A percentile compares a stretch with the other conserved stretches of the same genome.
These are phyloP conservation scores for Camptogramma bilineatum DNA, from an alignment of 2,888 invertebrate genomes.

Conservation along the genomic window DNA sequence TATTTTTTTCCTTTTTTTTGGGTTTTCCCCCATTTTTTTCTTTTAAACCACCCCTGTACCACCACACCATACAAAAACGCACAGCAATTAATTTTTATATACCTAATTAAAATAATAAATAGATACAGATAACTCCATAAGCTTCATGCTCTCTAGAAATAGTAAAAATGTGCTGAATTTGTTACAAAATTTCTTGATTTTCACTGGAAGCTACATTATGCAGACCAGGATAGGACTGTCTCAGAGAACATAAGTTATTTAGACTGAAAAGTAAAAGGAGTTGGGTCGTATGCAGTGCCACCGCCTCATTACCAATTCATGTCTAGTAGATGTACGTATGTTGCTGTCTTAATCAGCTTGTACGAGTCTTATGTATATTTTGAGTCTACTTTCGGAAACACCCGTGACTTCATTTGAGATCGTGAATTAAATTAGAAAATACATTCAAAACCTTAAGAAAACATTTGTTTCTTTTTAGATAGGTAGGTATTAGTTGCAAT, in stretches of 20 bases:
- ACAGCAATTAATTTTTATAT: no score
- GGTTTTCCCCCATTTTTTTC: no score
- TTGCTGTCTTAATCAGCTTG: not conserved
- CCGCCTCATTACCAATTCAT: conserved; percentile 6
- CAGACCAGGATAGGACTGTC: conserved; percentile 17
- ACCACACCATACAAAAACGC: no score
- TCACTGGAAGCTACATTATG: conserved; percentile 2
- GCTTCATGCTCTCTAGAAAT: not conserved
- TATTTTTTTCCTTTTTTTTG: no score
- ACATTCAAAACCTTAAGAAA: not conserved
- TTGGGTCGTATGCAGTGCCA: not conserved
- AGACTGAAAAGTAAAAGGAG: conserved; percentile 15
- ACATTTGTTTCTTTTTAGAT: no score
- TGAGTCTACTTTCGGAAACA: not conserved
- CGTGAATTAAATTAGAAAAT: not conserved
- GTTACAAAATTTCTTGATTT: not conserved
- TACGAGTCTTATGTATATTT: not conserved
- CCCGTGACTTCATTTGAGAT: not conserved
- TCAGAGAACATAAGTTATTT: conserved; percentile 16
- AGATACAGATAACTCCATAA: not conserved
- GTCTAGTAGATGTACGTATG: conserved; percentile 1
- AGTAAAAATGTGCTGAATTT: not conserved
- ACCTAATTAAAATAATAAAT: no score
- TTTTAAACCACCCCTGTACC: no score
- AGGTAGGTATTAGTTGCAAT: no score